phyloP scores from a whole-genome alignment of 2,888 invertebrate species.

The Subacronicta megacephala region DNA sequence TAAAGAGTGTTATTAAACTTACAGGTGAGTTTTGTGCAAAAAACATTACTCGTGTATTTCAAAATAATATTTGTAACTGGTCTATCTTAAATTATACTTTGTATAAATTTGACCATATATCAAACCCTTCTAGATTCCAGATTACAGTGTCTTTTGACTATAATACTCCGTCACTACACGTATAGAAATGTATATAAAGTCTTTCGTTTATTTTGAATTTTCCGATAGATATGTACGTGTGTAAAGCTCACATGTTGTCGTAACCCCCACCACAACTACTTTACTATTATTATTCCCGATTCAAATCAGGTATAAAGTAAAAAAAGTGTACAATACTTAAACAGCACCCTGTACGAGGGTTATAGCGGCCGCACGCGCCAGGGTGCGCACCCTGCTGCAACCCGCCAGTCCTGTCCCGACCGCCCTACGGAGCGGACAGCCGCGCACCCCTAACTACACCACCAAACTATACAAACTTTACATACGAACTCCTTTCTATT shows the following conservation, averaged over 20 bases:
- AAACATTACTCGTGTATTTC: too few relatives aligned
- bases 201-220: neutral
- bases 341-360: conserved; percentile 74
- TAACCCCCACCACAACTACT: conserved; percentile 29
- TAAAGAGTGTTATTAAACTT: conserved; percentile 9
- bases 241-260: neutral
- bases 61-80: too few relatives aligned
- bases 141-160: too few relatives aligned
- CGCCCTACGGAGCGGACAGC: conserved; percentile 80
- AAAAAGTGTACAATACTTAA: conserved; percentile 40
- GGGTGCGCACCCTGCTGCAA: conserved; percentile 75
- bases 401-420: conserved; percentile 80
- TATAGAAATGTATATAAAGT: too few relatives aligned
- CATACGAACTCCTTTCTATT: conserved; percentile 44
- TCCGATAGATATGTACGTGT: neutral
- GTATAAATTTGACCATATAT: too few relatives aligned
- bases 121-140: too few relatives aligned
- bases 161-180: too few relatives aligned
- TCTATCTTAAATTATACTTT: too few relatives aligned
- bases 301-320: conserved; percentile 55
- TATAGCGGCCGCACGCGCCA: conserved; percentile 78
- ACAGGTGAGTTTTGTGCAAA: conserved; percentile 13
- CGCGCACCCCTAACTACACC: conserved; percentile 79
- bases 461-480: conserved; percentile 58
- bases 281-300: conserved; percentile 48